Evolutionary conservation across 2,888 invertebrate species (phyloP).

Genomic region (Sminthurinus aureus): DNA sequence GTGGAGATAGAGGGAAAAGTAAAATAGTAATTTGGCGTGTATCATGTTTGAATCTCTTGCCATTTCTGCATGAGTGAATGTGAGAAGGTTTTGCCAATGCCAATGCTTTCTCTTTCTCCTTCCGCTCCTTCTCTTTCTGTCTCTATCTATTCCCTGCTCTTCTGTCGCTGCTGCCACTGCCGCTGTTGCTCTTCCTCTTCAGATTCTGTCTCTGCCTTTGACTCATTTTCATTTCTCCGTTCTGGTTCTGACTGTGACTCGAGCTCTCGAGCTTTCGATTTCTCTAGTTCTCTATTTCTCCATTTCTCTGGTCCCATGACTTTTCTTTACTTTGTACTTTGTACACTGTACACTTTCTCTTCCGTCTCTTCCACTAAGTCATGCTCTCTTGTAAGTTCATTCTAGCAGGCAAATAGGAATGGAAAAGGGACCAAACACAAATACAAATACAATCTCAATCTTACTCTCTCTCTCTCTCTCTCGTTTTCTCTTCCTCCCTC

Average conservation of each 20-base stretch:
- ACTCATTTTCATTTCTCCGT: not conserved
- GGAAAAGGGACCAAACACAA: not conserved
- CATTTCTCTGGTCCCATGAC: constrained; percentile 7
- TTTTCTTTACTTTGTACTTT: constrained; percentile 1
- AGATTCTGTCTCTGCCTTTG: not conserved
- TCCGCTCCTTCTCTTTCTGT: not conserved
- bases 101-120: not conserved
- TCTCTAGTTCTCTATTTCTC: not conserved
- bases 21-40: constrained; percentile 18
- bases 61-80: constrained; percentile 2
- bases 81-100: not conserved
- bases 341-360: not conserved
- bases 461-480: too few relatives aligned
- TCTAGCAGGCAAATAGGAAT: constrained; percentile 5
- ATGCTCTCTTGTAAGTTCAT: constrained; percentile 14
- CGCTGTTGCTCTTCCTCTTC: not conserved
- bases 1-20: not conserved
- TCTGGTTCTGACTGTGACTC: not conserved
- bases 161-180: too few relatives aligned
- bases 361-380: not conserved
- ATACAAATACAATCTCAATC: not conserved
- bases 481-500: too few relatives aligned
- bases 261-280: not conserved
- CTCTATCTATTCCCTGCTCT: not conserved
- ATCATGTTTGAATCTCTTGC: constrained; percentile 16